Conservation (phyloP, 2,888 invertebrate species). For the Stomorhina lunata region DNA sequence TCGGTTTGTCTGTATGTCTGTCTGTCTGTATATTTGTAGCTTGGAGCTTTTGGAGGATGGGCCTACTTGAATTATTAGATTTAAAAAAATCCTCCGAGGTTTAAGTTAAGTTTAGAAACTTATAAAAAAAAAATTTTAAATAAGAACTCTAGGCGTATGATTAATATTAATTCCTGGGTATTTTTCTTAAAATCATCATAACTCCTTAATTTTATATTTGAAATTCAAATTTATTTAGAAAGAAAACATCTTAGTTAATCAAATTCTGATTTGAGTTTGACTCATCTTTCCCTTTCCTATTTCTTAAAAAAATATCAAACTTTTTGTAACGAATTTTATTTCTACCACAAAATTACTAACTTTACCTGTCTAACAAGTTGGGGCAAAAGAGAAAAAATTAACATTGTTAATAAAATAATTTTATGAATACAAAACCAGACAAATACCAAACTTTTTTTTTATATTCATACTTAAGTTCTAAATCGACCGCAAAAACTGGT, state of each 20-base stretch:
- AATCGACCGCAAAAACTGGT: neutral
- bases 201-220: neutral
- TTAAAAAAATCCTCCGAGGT: too few relatives aligned
- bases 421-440: neutral
- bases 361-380: neutral
- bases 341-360: neutral
- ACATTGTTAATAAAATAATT: neutral
- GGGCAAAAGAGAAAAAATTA: neutral
- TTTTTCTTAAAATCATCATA: neutral
- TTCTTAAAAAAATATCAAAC: too few relatives aligned
- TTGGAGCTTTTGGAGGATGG: too few relatives aligned
- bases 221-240: neutral
- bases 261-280: too few relatives aligned
- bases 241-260: neutral
- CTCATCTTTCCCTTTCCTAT: too few relatives aligned
- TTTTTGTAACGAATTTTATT: neutral
- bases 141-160: slow-evolving; percentile 10
- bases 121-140: too few relatives aligned
- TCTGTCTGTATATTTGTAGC: too few relatives aligned
- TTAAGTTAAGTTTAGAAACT: too few relatives aligned
- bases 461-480: neutral
- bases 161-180: neutral
- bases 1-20: too few relatives aligned
- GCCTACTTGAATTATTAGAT: too few relatives aligned
- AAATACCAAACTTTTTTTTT: neutral